These are phyloP conservation scores for Podargus strigoides DNA, from an alignment of 2,797 vertebrate species.

Conservation along the genomic window DNA sequence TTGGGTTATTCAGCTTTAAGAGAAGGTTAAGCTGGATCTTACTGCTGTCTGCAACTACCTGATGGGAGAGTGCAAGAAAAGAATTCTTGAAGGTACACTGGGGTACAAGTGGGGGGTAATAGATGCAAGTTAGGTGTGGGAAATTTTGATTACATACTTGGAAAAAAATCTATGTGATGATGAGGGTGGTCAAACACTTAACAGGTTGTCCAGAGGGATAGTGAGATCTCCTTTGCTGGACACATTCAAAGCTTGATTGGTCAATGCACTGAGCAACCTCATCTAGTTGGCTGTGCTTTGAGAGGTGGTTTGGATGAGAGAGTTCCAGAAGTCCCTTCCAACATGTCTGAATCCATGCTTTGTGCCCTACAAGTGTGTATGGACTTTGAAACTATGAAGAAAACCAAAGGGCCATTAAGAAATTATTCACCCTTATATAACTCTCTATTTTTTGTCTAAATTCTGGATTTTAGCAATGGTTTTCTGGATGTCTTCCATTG, in stretches of 20 bases:
- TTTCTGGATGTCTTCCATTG: background rate
- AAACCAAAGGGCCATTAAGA: background rate
- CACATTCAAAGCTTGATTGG: background rate
- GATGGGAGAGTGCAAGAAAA: background rate
- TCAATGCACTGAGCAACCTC: background rate
- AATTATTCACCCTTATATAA: background rate
- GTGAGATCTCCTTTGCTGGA: background rate
- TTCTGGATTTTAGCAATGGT: background rate
- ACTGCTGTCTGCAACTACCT: background rate
- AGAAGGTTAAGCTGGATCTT: background rate
- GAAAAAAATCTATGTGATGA: background rate
- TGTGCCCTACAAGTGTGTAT: background rate
- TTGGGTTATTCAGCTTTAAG: background rate
- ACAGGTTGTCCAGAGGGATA: rapidly evolving
- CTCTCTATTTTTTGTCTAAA: background rate
- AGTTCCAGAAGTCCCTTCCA: background rate
- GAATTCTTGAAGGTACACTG: background rate
- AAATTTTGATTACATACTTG: background rate
- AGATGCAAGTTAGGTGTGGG: background rate
- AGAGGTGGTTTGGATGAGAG: background rate
- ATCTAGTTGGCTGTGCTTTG: background rate
- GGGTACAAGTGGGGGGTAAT: background rate
- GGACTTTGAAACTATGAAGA: background rate
- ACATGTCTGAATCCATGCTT: background rate
- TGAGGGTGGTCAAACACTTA: background rate